Conservation (phyloP, 2,797 vertebrate genomes). For the Iguana delicatissima region DNA sequence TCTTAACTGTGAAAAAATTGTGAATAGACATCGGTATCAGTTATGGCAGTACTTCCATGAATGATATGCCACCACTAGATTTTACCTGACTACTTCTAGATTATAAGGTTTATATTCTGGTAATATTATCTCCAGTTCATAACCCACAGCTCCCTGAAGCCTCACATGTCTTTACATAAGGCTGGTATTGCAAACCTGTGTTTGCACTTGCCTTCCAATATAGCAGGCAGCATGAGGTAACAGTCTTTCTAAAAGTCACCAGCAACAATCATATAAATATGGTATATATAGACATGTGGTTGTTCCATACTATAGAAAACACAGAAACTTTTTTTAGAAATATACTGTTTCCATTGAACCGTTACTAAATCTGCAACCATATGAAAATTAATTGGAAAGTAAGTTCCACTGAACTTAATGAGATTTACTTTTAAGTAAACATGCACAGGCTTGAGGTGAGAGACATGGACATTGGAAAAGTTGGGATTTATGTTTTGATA, state of each 20-base stretch:
- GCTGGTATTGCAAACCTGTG: neutral
- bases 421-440: neutral
- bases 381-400: neutral
- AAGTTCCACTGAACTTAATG: neutral
- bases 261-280: neutral
- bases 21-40: neutral
- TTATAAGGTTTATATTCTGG: neutral
- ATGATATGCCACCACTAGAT: neutral
- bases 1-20: neutral
- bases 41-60: neutral
- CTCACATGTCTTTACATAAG: neutral
- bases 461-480: neutral
- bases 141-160: neutral
- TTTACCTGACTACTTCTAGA: neutral
- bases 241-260: neutral
- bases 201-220: neutral
- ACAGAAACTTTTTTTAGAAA: neutral
- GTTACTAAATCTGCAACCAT: neutral
- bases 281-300: too few relatives aligned
- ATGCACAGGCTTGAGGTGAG: neutral
- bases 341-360: neutral
- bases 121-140: neutral
- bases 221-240: neutral
- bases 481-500: conserved; percentile 50
- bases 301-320: neutral